Evolutionary conservation across 2,888 invertebrate species (phyloP).

Genomic region (Leuctra nigra): DNA sequence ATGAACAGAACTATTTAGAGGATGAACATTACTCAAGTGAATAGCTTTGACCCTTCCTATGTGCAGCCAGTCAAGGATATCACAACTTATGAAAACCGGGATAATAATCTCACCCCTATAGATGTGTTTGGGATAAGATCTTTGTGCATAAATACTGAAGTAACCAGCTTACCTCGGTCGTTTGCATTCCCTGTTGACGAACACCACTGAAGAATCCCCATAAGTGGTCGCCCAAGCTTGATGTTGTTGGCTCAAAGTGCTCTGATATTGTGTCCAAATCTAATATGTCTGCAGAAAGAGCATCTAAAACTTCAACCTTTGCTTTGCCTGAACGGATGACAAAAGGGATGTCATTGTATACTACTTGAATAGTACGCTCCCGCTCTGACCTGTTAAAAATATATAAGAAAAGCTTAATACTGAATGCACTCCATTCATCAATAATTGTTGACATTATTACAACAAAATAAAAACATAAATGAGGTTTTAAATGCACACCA

Average conservation of each 20-base stretch:
- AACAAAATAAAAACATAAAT: too few relatives aligned
- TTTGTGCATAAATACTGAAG: too few relatives aligned
- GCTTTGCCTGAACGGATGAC: constrained; percentile 53
- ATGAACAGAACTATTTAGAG: too few relatives aligned
- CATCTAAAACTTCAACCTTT: constrained; percentile 69
- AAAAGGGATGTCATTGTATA: constrained; percentile 75
- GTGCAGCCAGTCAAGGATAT: too few relatives aligned
- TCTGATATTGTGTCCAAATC: constrained; percentile 79
- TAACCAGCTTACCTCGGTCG: constrained; percentile 63
- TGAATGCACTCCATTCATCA: too few relatives aligned
- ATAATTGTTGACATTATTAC: too few relatives aligned
- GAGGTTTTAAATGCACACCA: constrained; percentile 50
- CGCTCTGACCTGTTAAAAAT: constrained; percentile 55
- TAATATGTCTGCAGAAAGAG: constrained; percentile 62
- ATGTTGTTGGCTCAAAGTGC: constrained; percentile 69
- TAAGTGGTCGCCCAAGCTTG: constrained; percentile 69
- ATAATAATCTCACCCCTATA: too few relatives aligned
- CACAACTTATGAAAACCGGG: too few relatives aligned
- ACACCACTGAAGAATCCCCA: constrained; percentile 73
- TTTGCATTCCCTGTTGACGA: constrained; percentile 74
- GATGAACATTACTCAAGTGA: too few relatives aligned
- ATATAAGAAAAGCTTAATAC: too few relatives aligned
- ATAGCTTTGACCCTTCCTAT: too few relatives aligned
- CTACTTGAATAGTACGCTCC: constrained; percentile 68
- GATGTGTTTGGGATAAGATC: too few relatives aligned